Evolutionary conservation across 2,797 vertebrate genomes (phyloP), one percentile per base, ranked within the genome.

Genomic region (Synaphobranchus kaupii): DNA sequence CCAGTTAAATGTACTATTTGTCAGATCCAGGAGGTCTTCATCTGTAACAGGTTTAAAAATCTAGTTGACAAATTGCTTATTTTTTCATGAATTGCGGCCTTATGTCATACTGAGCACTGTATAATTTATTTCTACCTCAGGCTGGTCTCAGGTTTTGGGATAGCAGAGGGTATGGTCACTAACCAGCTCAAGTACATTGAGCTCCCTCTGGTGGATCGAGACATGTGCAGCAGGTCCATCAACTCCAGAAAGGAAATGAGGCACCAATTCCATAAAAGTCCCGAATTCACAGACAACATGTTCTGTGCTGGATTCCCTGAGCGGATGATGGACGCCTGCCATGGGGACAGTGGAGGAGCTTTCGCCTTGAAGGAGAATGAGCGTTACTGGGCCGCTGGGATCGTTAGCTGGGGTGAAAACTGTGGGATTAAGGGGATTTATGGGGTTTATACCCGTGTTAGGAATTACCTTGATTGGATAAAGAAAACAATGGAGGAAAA

Each of bases 391-490:
- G 94, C 88, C 28, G 93, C 92, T 63, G 94, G 95, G 0, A 93
- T 96, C 52, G 93, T 94, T 85, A 95, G 94, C 90, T 95, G 94
- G 95, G 91, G 93, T 0, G 0, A 89, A 0, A 83, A 52, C 0
- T 96, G 95, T 84, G 93, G 92, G 22, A 0, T 0, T 22, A 0
- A 0, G 1, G 93, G 91, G 0, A 89, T 4, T 50, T 95, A 94
- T 66, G 93, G 94, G 78, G 76, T 94, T 20, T 95, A 94, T 17
- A 95, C 94, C 78, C 93, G 9, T 87, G 93, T 95, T 0, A 3
- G 17, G 0, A 93, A 94, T 82, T 95, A 95, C 68, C 0, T 92
- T 58, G 88, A 92, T 78, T 96, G 95, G 95, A 93, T 96, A 86
- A 6, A 91, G 9, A 90, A 90, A 3, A 94, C 89, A 58, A 94